Conservation (phyloP, 2,888 invertebrate genomes). For the Carcina quercana region DNA sequence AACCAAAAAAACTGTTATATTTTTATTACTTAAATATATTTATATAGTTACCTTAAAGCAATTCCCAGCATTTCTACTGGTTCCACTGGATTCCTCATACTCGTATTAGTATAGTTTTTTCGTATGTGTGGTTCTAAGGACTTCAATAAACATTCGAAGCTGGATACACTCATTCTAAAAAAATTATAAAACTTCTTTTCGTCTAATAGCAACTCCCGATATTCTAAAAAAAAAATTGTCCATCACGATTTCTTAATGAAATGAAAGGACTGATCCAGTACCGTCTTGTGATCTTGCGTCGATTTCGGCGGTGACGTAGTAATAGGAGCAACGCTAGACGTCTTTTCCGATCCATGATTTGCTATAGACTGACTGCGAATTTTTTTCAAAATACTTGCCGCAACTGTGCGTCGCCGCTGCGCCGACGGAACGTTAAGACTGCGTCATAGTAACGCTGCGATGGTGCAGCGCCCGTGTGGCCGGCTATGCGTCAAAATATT, state of each 20-base stretch:
- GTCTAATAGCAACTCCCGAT: too few species aligned
- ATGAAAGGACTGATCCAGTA: too few species aligned
- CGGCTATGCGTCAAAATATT: slow-evolving; percentile 19
- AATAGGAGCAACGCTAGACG: slow-evolving; percentile 19
- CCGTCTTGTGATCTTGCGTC: too few species aligned
- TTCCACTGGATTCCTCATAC: slow-evolving; percentile 24
- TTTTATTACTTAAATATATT: too few species aligned
- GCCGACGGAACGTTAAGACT: slow-evolving; percentile 14
- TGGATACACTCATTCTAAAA: slow-evolving; percentile 20
- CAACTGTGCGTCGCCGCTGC: slow-evolving; percentile 17
- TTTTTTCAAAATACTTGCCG: slow-evolving; percentile 18
- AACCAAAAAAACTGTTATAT: too few species aligned
- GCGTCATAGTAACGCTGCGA: slow-evolving; percentile 13
- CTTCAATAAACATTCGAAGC: slow-evolving; percentile 21
- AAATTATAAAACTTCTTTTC: too few species aligned
- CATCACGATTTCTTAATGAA: too few species aligned
- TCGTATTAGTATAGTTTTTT: slow-evolving; percentile 22
- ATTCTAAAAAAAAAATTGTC: too few species aligned
- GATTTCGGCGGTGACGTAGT: too few species aligned
- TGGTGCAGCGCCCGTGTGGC: slow-evolving; percentile 16
- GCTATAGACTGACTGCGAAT: too few species aligned
- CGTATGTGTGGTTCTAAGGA: slow-evolving; percentile 24
- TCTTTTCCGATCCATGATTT: slow-evolving; percentile 21
- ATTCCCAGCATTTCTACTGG: slow-evolving; percentile 24
- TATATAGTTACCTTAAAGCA: slow-evolving; percentile 26